Base-by-base conservation (phyloP, 2,888 invertebrate species). In the Leistus spinibarbis region DNA sequence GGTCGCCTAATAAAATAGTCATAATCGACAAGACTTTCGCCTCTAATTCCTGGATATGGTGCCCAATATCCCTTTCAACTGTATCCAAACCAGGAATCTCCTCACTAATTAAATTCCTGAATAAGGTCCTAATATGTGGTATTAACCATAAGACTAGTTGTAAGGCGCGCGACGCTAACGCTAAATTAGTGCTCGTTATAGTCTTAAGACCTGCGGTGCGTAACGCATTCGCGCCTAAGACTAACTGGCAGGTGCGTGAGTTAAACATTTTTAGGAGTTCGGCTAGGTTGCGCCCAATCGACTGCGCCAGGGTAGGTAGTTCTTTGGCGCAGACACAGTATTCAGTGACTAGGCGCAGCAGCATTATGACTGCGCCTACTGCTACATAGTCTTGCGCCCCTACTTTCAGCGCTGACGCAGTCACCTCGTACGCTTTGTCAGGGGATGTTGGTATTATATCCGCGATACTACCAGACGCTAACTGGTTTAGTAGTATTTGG, bases 191-290 rank as follows among this genome's bases (percentile, higher is more conserved):
- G 81, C 96, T 97, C 3, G 98, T 97, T 78, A 98, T 98, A 23
- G 96, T 97, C 86, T 96, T 96, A 70, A 96, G 87, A 3, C 98
- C 98, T 54, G 97, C 97, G 78, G 96, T 93, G 82, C 96, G 94
- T 82, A 99, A 90, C 4, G 99, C 99, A 60, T 98, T 98, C 56
- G 98, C 99, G 60, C 98, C 99, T 72, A 99, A 88, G 71, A 99
- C 95, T 80, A 99, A 88, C 84, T 98, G 98, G 86, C 96, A 98
- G 80, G 94, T 93, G 76, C 94, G 89, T 3, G 95, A 95, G 86
- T 96, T 96, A 81, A 95, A 96, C 80, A 94, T 91, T 82, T 95
- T 91, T 78, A 97, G 87, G 69, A 98, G 86, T 84, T 98, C 98
- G n/a, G 95, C 90, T 80, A 97, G 90, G 83, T 96, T 91, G 77